Evolutionary conservation across 2,888 invertebrate genomes (phyloP).

Genomic region (Drosophila seclusa): DNA sequence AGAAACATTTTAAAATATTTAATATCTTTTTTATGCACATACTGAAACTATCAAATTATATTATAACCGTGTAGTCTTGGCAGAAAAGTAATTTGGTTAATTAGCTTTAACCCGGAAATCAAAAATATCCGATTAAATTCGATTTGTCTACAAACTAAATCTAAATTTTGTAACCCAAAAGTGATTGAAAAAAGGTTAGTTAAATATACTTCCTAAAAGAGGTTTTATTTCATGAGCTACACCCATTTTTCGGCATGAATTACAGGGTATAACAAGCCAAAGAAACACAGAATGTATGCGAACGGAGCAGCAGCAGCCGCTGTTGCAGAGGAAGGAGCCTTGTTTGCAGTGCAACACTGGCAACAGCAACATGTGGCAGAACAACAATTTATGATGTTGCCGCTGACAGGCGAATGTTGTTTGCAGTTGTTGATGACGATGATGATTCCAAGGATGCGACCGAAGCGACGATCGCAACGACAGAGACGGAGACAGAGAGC

Average conservation of each 20-base stretch:
- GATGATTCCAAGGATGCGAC: constrained; percentile 72
- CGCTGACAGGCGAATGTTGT: constrained; percentile 83
- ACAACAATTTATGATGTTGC: constrained; percentile 84
- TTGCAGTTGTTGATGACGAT: constrained; percentile 81
- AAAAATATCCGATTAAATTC: neutral
- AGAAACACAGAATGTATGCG: constrained; percentile 4
- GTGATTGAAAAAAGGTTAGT: neutral
- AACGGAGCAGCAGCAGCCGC: neutral
- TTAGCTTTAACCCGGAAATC: neutral
- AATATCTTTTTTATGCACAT: neutral
- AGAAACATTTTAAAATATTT: neutral
- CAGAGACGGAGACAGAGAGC: constrained; percentile 12
- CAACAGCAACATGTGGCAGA: constrained; percentile 78
- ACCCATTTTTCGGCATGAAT: neutral
- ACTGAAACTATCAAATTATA: neutral
- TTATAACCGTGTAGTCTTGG: neutral
- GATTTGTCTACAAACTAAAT: neutral
- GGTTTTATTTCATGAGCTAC: neutral
- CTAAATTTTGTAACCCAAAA: no score
- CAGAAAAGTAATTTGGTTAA: neutral
- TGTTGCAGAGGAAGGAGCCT: constrained; percentile 18
- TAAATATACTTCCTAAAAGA: neutral
- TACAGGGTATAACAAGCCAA: constrained; percentile 18
- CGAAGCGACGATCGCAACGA: constrained; percentile 45
- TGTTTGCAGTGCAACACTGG: constrained; percentile 19